These are phyloP conservation scores for Pantherophis guttatus DNA, from an alignment of 2,113 vertebrate species.

Conservation along the genomic window DNA sequence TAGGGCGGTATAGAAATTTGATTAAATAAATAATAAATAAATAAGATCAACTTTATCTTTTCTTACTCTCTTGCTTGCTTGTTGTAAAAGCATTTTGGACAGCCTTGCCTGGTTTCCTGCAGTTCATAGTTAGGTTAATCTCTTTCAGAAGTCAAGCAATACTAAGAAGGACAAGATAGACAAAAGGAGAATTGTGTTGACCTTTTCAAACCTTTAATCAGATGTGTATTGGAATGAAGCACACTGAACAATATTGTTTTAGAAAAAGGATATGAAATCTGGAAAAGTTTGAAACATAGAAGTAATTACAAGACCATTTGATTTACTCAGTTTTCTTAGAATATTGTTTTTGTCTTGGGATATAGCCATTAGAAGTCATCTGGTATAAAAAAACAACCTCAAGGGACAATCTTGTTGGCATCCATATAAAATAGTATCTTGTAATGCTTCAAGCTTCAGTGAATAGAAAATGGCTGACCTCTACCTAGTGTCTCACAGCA, in stretches of 20 bases:
- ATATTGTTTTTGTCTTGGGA: neutral
- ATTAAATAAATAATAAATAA: too few species aligned
- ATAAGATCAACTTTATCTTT: neutral
- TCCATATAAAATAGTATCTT: neutral
- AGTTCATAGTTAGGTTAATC: neutral
- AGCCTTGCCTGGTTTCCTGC: neutral
- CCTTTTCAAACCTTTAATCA: constrained; percentile 51
- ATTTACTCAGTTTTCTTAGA: constrained; percentile 1
- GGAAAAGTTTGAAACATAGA: constrained; percentile 36
- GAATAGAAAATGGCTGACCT: neutral
- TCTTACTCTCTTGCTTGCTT: neutral
- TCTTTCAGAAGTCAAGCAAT: neutral
- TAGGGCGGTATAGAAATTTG: too few species aligned
- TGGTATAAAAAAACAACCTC: neutral
- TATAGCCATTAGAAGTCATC: constrained; percentile 1
- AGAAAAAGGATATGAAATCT: constrained; percentile 21
- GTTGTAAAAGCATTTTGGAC: neutral
- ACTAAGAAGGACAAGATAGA: constrained; percentile 3
- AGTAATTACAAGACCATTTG: constrained; percentile 42
- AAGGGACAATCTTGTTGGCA: neutral
- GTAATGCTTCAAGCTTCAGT: neutral
- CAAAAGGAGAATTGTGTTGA: constrained; percentile 1
- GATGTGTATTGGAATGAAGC: constrained; percentile 25
- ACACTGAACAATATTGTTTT: constrained; percentile 8
- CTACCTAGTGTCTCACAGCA: neutral